phyloP scores from a whole-genome alignment of 2,888 invertebrate genomes.

The Endomychus coccineus region DNA sequence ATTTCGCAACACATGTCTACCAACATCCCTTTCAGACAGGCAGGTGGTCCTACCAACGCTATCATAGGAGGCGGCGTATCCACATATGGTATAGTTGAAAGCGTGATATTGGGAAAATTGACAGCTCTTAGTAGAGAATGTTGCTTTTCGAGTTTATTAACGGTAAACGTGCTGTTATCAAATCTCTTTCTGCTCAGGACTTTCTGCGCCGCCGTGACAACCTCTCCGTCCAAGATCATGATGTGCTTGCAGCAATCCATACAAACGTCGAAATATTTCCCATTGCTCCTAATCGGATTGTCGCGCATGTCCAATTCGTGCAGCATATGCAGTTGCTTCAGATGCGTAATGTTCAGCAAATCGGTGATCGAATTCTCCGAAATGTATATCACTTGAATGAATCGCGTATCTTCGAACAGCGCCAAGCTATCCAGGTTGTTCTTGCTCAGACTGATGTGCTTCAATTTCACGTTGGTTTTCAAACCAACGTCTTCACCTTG shows the following conservation, averaged over 20 bases:
- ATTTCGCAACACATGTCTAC: constrained; percentile 29
- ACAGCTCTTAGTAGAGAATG: constrained; percentile 24
- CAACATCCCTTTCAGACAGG: constrained; percentile 34
- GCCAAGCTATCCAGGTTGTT: constrained; percentile 50
- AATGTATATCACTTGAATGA: constrained; percentile 37
- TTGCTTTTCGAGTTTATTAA: constrained; percentile 3
- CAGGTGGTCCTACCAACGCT: constrained; percentile 42
- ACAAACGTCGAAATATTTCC: constrained; percentile 24
- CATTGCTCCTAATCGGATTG: constrained; percentile 18
- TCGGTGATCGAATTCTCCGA: constrained; percentile 39
- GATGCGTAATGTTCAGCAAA: constrained; percentile 32
- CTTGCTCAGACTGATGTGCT: constrained; percentile 48
- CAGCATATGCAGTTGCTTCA: constrained; percentile 35
- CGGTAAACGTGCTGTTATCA: constrained; percentile 13
- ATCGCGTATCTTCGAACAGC: constrained; percentile 44
- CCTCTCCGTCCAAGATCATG: constrained; percentile 35
- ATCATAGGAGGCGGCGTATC: constrained; percentile 38
- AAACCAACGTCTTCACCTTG: constrained; percentile 42
- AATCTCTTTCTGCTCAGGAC: constrained; percentile 32
- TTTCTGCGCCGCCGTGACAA: constrained; percentile 33
- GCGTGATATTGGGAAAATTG: constrained; percentile 34
- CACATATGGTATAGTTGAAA: constrained; percentile 37
- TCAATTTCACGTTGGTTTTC: constrained; percentile 48
- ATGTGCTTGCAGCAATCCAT: constrained; percentile 37
- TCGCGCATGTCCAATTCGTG: constrained; percentile 33